Evolutionary conservation across 2,113 vertebrate species (phyloP).

Genomic region (Thunnus maccoyii): DNA sequence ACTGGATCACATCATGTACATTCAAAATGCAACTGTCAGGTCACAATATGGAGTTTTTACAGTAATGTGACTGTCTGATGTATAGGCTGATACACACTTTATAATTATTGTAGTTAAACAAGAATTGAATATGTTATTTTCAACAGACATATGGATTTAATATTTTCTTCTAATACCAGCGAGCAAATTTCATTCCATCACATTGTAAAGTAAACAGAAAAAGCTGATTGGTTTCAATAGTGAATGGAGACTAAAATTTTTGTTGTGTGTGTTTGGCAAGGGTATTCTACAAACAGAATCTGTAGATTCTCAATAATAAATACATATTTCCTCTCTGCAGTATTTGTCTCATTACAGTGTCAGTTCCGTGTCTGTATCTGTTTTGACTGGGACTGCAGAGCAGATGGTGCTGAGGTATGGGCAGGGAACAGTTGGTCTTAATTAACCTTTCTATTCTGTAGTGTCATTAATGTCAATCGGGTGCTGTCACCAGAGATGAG

Average conservation of each 20-base stretch:
- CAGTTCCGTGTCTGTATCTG: conserved; percentile 13
- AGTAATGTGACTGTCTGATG: not conserved
- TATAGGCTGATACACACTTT: not conserved
- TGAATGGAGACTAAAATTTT: not conserved
- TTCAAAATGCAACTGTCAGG: conserved; percentile 23
- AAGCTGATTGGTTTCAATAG: not conserved
- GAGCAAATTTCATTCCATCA: too few relatives aligned
- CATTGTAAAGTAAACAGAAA: not conserved
- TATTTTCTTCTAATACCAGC: not conserved
- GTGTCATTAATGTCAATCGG: conserved; percentile 78
- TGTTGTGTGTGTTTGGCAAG: not conserved
- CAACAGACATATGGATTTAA: not conserved
- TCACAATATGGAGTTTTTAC: not conserved
- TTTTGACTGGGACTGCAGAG: conserved; percentile 34
- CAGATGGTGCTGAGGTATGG: conserved; percentile 69
- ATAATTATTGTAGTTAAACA: not conserved
- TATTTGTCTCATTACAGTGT: conserved; percentile 8
- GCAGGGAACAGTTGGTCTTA: conserved; percentile 76
- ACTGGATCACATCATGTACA: conserved; percentile 32
- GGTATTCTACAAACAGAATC: not conserved
- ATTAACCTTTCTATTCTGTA: conserved; percentile 82
- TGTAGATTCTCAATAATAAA: not conserved
- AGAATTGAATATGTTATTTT: too few relatives aligned
- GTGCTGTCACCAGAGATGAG: conserved; percentile 75
- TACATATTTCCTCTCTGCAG: not conserved